These are phyloP conservation scores for Blera fallax DNA, from an alignment of 2,888 invertebrate species.

Conservation along the genomic window DNA sequence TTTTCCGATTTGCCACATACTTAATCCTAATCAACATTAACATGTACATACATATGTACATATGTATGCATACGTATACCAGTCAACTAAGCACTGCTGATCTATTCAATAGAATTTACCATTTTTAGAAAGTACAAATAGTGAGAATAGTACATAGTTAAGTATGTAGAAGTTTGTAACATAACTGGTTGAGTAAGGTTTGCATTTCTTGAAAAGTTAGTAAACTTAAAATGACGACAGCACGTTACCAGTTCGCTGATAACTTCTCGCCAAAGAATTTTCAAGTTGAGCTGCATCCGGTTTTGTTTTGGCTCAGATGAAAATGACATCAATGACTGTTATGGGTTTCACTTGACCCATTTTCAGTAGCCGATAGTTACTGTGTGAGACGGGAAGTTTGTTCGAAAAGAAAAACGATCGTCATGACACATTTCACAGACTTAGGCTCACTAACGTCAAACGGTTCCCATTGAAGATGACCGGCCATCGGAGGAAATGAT, in stretches of 20 bases:
- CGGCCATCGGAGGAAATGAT: conserved; percentile 12
- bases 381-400: background rate
- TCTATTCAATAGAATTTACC: background rate
- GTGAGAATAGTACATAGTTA: background rate
- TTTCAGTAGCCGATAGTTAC: background rate
- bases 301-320: conserved; percentile 21
- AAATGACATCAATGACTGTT: conserved; percentile 35
- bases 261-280: conserved; percentile 31
- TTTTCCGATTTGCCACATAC: background rate
- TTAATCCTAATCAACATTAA: background rate
- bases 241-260: conserved; percentile 26
- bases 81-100: background rate
- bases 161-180: background rate
- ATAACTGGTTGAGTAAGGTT: background rate
- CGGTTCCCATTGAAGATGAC: background rate
- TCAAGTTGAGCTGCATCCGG: conserved; percentile 35
- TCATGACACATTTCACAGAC: conserved; percentile 30
- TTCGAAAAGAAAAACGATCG: conserved; percentile 8
- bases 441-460: conserved; percentile 9
- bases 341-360: conserved; percentile 61
- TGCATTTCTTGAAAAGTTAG: conserved; percentile 2
- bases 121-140: conserved; percentile 63
- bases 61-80: background rate
- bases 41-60: no score
- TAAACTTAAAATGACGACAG: background rate